phyloP scores from a whole-genome alignment of 1,140 invertebrate species.

The Drosophila funebris region DNA sequence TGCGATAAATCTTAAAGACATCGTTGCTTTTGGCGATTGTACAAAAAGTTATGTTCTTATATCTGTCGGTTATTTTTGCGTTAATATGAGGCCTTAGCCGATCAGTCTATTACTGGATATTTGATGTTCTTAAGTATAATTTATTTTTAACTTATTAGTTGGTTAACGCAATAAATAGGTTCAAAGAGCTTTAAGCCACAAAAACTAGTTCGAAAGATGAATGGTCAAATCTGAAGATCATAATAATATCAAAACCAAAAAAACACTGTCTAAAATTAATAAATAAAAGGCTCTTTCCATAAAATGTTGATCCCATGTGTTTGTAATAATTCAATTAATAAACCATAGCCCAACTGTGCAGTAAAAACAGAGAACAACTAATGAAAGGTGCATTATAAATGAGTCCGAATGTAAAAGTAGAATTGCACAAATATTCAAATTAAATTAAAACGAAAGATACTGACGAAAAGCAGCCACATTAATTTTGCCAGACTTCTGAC shows the following conservation, averaged over 20 bases:
- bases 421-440: constrained; percentile 2
- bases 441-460: constrained; percentile 6
- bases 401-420: constrained; percentile 9
- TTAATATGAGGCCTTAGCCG: constrained; percentile 9
- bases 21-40: not conserved
- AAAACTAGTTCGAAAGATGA: no score
- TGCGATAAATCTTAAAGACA: constrained; percentile 16
- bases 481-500: constrained; percentile 13
- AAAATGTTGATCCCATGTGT: constrained; percentile 1
- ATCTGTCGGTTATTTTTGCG: not conserved
- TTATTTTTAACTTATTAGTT: not conserved
- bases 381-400: constrained; percentile 34
- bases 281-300: no score
- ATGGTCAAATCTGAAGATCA: no score
- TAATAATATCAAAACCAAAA: no score
- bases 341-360: constrained; percentile 49
- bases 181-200: no score
- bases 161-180: no score
- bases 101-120: constrained; percentile 4
- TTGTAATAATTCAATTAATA: constrained; percentile 56
- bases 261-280: no score
- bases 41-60: constrained; percentile 3
- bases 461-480: constrained; percentile 42
- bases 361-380: constrained; percentile 2
- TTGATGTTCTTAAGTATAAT: not conserved